A percentile compares a stretch with the other conserved stretches of the same genome.
Conservation (phyloP, 2,888 invertebrate genomes). For the Rhyacophila evoluta region DNA sequence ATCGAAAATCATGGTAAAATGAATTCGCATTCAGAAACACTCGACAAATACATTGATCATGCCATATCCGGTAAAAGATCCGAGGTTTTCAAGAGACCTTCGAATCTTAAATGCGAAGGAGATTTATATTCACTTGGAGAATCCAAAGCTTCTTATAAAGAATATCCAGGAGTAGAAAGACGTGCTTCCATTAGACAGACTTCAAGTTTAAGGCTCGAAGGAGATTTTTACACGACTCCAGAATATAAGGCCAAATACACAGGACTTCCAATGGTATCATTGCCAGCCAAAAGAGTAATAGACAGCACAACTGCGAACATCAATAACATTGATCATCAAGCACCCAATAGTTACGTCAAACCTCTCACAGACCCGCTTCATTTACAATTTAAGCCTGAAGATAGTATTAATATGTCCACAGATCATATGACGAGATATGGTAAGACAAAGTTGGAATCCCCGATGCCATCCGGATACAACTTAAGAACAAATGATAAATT, state of each 20-base stretch:
- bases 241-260: slow-evolving; percentile 61
- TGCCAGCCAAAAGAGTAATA: slow-evolving; percentile 34
- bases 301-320: slow-evolving; percentile 29
- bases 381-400: slow-evolving; percentile 48
- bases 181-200: slow-evolving; percentile 52
- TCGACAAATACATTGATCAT: slow-evolving; percentile 59
- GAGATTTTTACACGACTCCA: slow-evolving; percentile 58
- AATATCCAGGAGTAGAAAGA: slow-evolving; percentile 56
- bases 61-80: slow-evolving; percentile 54
- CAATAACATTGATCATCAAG: neutral
- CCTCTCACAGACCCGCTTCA: slow-evolving; percentile 29
- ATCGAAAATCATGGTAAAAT: slow-evolving; percentile 58
- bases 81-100: slow-evolving; percentile 59
- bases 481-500: slow-evolving; percentile 19
- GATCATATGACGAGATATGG: slow-evolving; percentile 43
- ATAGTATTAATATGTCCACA: slow-evolving; percentile 54
- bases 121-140: slow-evolving; percentile 59
- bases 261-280: slow-evolving; percentile 52
- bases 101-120: slow-evolving; percentile 62
- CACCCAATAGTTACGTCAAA: slow-evolving; percentile 10
- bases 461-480: slow-evolving; percentile 27
- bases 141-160: slow-evolving; percentile 58
- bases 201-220: slow-evolving; percentile 59
- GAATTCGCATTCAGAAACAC: slow-evolving; percentile 63
- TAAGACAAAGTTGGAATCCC: slow-evolving; percentile 45